Percentiles rank a stretch among this genome's conserved stretches.
phyloP scores from a whole-genome alignment of 2,113 vertebrate genomes.

The Pachycephala philippinensis region DNA sequence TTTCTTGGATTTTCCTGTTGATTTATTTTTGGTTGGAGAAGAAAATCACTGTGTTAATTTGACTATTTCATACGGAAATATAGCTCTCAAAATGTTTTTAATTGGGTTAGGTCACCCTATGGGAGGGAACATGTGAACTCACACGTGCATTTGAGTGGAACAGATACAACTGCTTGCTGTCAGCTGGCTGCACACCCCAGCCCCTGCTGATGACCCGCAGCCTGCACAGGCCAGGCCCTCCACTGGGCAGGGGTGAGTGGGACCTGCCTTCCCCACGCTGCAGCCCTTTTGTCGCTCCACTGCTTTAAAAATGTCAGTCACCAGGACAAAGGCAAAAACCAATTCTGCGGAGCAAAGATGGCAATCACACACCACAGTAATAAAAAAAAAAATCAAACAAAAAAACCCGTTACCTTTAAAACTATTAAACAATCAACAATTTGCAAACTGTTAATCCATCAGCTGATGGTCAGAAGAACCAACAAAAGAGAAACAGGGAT shows the following conservation, averaged over 20 bases:
- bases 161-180: neutral
- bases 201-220: fast-evolving
- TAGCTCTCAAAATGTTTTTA: neutral
- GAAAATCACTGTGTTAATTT: neutral
- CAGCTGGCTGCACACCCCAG: neutral
- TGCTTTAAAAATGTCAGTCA: neutral
- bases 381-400: neutral
- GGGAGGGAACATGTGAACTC: neutral
- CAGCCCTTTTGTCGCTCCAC: fast-evolving
- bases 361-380: neutral
- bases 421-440: neutral
- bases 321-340: neutral
- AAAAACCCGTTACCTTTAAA: neutral
- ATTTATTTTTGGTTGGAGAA: neutral
- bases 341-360: neutral
- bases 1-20: neutral
- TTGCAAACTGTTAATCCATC: neutral
- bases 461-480: neutral
- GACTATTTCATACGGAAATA: neutral
- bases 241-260: neutral
- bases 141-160: neutral
- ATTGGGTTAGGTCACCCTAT: neutral
- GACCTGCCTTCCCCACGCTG: neutral
- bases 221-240: no score
- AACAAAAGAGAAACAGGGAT: neutral